These are phyloP conservation scores for Eremophila alpestris DNA, from an alignment of 2,797 vertebrate species.

Conservation along the genomic window DNA sequence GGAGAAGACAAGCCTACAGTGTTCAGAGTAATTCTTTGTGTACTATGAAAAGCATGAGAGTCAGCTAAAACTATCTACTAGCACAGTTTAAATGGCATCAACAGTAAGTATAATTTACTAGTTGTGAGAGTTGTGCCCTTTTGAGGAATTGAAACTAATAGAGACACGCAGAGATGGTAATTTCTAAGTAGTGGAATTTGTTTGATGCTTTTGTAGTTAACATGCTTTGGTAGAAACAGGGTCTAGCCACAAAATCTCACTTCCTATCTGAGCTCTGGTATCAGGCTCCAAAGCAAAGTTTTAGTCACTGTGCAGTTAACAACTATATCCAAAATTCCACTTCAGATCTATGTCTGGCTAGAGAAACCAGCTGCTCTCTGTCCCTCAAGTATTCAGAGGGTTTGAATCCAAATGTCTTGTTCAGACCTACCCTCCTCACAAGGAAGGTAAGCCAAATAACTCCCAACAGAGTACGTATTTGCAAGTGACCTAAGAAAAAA, in stretches of 20 bases:
- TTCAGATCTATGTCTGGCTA: background rate
- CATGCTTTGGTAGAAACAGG: background rate
- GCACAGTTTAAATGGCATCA: background rate
- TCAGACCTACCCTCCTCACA: background rate
- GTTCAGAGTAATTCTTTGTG: background rate
- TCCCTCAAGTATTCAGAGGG: background rate
- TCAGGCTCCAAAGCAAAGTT: background rate
- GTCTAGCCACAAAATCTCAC: background rate
- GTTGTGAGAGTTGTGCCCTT: background rate
- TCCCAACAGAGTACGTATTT: background rate
- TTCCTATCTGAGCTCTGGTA: background rate
- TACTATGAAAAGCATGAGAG: background rate
- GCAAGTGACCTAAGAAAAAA: background rate
- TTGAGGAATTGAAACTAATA: background rate
- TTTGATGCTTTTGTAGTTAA: background rate
- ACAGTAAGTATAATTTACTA: background rate
- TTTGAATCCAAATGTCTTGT: background rate
- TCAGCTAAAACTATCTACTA: background rate
- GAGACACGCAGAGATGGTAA: background rate
- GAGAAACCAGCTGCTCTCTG: background rate
- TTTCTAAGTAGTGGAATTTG: background rate
- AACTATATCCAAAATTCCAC: background rate
- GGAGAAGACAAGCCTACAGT: background rate
- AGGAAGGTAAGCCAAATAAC: background rate
- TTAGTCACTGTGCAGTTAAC: background rate